Conservation (phyloP, 2,113 vertebrate species). For the Rattus norvegicus region GRCr8 NC_086030.1:31912501-31913000, state of each 20-base stretch:
- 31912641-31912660: background rate
- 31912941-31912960: background rate
- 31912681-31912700: background rate
- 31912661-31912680: background rate
- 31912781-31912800: background rate
- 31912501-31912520: conserved; percentile 27
- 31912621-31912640: background rate
- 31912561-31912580: too few relatives aligned
- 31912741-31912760: background rate
- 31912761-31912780: background rate
- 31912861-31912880: background rate
- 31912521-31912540: background rate
- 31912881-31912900: background rate
- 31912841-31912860: background rate
- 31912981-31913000: too few relatives aligned
- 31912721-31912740: background rate
- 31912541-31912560: background rate
- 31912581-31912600: accelerated
- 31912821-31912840: too few relatives aligned
- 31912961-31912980: background rate
- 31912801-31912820: background rate
- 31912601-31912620: background rate
- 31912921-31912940: background rate
- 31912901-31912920: background rate
- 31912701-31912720: background rate